A percentile compares a stretch with the other conserved stretches of the same genome.
Evolutionary conservation across 2,888 invertebrate genomes (phyloP).

Genomic region (Ctenicera cuprea): DNA sequence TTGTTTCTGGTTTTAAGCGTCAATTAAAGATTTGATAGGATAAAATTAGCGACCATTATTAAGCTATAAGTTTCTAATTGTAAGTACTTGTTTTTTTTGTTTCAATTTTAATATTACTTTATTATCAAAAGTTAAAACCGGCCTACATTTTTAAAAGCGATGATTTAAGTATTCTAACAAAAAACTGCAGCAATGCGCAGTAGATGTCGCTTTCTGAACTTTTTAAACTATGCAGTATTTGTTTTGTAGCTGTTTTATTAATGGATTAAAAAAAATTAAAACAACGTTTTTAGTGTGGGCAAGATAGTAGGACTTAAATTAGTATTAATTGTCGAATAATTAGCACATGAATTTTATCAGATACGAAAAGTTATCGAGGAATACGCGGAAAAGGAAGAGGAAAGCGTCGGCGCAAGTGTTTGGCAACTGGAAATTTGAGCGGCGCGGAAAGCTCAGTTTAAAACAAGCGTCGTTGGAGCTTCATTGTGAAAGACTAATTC

Average conservation of each 20-base stretch:
- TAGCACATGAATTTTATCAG: background rate
- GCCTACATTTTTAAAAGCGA: too few relatives aligned
- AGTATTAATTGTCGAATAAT: background rate
- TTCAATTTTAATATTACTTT: too few relatives aligned
- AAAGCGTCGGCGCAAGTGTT: conserved; percentile 56
- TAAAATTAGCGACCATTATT: too few relatives aligned
- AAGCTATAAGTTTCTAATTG: too few relatives aligned
- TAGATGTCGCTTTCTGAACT: background rate
- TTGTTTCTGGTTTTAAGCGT: too few relatives aligned
- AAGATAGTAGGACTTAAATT: background rate
- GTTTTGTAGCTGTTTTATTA: too few relatives aligned
- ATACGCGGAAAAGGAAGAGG: conserved; percentile 43
- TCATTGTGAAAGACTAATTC: conserved; percentile 44
- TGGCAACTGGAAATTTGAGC: conserved; percentile 54
- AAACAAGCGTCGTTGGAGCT: conserved; percentile 50
- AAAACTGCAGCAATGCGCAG: background rate
- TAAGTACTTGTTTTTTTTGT: too few relatives aligned
- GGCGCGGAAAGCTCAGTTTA: conserved; percentile 52
- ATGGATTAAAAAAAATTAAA: too few relatives aligned
- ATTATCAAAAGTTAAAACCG: too few relatives aligned
- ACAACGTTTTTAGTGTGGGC: background rate
- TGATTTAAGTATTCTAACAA: too few relatives aligned
- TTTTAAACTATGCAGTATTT: too few relatives aligned
- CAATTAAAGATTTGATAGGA: too few relatives aligned
- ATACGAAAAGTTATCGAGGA: conserved; percentile 8